phyloP scores from a whole-genome alignment of 1,140 invertebrate species.

The Catajapyx aquilonaris region DNA sequence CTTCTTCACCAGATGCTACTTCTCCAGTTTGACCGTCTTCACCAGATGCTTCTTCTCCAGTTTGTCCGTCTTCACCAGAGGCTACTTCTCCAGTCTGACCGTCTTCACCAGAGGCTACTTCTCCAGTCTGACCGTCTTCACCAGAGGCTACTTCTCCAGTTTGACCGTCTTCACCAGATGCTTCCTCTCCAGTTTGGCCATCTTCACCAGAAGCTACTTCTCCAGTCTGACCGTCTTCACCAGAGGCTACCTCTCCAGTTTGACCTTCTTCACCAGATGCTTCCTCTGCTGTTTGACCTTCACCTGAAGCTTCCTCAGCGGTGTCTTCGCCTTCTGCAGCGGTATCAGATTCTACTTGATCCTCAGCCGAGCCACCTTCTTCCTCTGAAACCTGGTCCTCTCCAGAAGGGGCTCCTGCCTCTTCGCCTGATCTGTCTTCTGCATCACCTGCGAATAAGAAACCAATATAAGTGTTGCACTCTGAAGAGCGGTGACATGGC shows the following conservation, averaged over 20 bases:
- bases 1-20: slow-evolving; percentile 9
- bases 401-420: not conserved
- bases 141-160: slow-evolving; percentile 10
- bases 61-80: slow-evolving; percentile 1
- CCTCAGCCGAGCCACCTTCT: not conserved
- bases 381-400: not conserved
- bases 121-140: slow-evolving; percentile 5
- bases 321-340: not conserved
- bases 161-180: slow-evolving; percentile 17
- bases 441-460: too few relatives aligned
- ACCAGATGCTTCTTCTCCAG: slow-evolving; percentile 9
- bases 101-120: slow-evolving; percentile 4
- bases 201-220: slow-evolving; percentile 5
- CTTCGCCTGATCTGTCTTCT: not conserved
- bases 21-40: slow-evolving; percentile 9
- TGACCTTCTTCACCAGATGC: not conserved
- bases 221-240: not conserved
- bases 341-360: not conserved
- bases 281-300: slow-evolving; percentile 1
- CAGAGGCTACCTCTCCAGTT: not conserved
- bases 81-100: not conserved
- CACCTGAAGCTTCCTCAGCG: not conserved
- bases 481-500: too few relatives aligned
- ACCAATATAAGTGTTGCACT: too few relatives aligned
- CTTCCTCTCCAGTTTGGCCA: slow-evolving; percentile 5